phyloP scores from a whole-genome alignment of 2,797 vertebrate species.

The Silurus lanzhouensis region DNA sequence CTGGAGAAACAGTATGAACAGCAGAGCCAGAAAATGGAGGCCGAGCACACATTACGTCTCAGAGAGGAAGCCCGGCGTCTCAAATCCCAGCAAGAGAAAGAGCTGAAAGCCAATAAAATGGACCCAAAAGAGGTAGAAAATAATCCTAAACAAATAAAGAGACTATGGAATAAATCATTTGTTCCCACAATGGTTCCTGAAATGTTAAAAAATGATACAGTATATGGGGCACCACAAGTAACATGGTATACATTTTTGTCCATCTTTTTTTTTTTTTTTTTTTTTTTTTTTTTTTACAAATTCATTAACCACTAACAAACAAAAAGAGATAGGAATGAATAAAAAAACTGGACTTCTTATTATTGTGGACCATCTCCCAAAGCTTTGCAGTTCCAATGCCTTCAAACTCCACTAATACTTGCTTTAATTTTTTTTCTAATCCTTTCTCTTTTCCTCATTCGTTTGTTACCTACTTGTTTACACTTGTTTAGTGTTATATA shows the following conservation, averaged over 20 bases:
- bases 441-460: not conserved
- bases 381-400: not conserved
- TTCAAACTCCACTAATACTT: not conserved
- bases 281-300: not conserved
- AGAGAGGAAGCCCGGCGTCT: slow-evolving; percentile 69
- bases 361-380: not conserved
- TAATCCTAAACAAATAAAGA: too few species aligned
- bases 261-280: too few species aligned
- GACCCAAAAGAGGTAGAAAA: slow-evolving; percentile 64
- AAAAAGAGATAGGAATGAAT: not conserved
- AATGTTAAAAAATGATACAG: not conserved
- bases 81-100: slow-evolving; percentile 71
- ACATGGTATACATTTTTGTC: not conserved
- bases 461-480: not conserved
- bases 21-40: slow-evolving; percentile 64
- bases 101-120: slow-evolving; percentile 55
- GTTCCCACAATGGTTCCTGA: not conserved
- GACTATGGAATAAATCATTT: not conserved
- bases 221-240: not conserved
- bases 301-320: not conserved
- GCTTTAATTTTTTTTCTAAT: not conserved
- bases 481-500: not conserved
- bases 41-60: slow-evolving; percentile 63
- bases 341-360: not conserved
- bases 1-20: slow-evolving; percentile 65